phyloP scores from a whole-genome alignment of 2,113 vertebrate genomes.

The Craseonycteris thonglongyai region DNA sequence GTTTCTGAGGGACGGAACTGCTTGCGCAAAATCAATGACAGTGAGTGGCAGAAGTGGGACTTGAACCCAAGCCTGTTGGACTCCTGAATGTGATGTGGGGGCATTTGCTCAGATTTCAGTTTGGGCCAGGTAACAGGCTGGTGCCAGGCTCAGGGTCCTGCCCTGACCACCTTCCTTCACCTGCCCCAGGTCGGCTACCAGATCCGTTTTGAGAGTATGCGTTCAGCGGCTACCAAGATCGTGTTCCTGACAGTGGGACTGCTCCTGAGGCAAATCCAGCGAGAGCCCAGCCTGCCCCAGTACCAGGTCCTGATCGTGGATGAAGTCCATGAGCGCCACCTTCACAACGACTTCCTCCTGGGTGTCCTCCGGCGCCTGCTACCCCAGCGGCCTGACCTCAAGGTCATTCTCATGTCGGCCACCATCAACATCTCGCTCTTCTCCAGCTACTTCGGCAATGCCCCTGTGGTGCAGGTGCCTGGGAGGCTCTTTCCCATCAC shows the following conservation, averaged over 20 bases:
- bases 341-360: constrained; percentile 91
- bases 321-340: constrained; percentile 93
- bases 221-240: constrained; percentile 83
- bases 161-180: accelerated
- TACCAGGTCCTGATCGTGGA: constrained; percentile 89
- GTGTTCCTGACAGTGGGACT: constrained; percentile 93
- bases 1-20: neutral
- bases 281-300: constrained; percentile 77
- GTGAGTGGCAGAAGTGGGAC: too few species aligned
- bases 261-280: constrained; percentile 90
- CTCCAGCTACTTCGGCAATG: constrained; percentile 83
- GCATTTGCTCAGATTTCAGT: neutral
- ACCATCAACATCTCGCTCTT: constrained; percentile 95
- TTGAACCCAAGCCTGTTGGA: too few species aligned
- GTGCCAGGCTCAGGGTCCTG: too few species aligned
- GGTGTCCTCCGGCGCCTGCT: constrained; percentile 86
- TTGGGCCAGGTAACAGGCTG: neutral
- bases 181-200: constrained; percentile 88
- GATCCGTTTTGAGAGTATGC: constrained; percentile 91
- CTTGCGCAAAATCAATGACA: accelerated
- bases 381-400: constrained; percentile 78
- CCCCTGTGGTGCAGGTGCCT: constrained; percentile 92
- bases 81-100: neutral
- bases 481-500: constrained; percentile 91
- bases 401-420: constrained; percentile 93